Percentiles rank a stretch among this genome's conserved stretches.
These are phyloP conservation scores for Mayetiola destructor DNA, from an alignment of 2,888 invertebrate genomes.

Conservation along the genomic window DNA sequence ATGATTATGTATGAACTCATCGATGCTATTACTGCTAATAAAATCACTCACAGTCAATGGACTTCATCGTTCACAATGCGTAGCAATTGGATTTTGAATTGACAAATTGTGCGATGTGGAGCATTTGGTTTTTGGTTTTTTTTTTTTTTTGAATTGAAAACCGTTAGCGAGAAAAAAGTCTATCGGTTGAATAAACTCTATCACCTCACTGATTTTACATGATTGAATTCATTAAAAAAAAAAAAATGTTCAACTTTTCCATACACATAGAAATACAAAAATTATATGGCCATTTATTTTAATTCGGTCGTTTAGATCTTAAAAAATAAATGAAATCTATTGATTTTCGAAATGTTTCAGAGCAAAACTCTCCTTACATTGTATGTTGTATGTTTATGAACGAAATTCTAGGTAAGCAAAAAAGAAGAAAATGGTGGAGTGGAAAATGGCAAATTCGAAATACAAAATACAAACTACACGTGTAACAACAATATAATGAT, in stretches of 20 bases:
- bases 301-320: too few relatives aligned
- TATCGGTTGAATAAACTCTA: background rate
- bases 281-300: too few relatives aligned
- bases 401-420: too few relatives aligned
- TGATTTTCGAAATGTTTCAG: too few relatives aligned
- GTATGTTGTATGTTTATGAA: too few relatives aligned
- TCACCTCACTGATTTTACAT: background rate
- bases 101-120: background rate
- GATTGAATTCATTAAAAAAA: background rate
- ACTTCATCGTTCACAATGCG: background rate
- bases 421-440: too few relatives aligned
- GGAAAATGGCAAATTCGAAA: background rate
- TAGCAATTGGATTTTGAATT: background rate
- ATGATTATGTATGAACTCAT: too few relatives aligned
- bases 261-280: too few relatives aligned
- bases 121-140: background rate
- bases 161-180: background rate
- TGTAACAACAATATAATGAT: background rate
- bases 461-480: background rate
- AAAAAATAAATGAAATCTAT: too few relatives aligned
- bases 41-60: background rate
- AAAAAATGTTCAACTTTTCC: background rate
- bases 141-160: background rate
- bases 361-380: too few relatives aligned
- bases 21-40: background rate